Percentiles rank a stretch among this genome's conserved stretches.
Evolutionary conservation across 2,113 vertebrate genomes (phyloP).

Genomic region (Aptenodytes patagonicus): DNA sequence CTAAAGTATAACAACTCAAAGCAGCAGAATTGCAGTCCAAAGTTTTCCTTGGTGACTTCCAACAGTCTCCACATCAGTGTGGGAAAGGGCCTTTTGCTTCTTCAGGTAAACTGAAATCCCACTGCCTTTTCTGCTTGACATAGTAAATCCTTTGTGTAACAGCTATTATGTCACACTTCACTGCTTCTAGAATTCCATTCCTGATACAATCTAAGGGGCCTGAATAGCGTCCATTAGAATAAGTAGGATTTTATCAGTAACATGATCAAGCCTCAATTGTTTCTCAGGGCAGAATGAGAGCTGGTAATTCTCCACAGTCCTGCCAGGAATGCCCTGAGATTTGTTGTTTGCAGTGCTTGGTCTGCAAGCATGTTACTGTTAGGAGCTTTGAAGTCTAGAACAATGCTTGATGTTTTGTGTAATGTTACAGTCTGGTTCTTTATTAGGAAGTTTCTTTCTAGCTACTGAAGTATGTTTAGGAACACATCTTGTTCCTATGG

Average conservation of each 20-base stretch:
- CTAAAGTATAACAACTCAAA: background rate
- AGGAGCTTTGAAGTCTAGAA: background rate
- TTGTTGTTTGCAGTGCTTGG: background rate
- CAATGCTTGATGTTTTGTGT: background rate
- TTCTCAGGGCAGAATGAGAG: background rate
- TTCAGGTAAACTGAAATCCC: background rate
- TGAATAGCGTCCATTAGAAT: background rate
- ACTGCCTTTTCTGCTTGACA: background rate
- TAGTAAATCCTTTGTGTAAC: background rate
- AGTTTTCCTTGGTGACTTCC: background rate
- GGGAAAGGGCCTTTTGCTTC: background rate
- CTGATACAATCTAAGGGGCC: background rate
- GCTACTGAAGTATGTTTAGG: constrained; percentile 49
- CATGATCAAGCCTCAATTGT: background rate
- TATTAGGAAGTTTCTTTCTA: constrained; percentile 51
- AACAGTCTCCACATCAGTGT: background rate
- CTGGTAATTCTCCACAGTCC: background rate
- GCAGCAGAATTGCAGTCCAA: background rate
- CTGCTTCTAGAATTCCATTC: background rate
- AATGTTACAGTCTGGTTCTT: background rate
- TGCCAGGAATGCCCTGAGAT: background rate
- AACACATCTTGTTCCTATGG: constrained; percentile 56
- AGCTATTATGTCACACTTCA: background rate
- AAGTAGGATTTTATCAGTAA: background rate
- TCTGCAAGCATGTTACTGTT: background rate